Evolutionary conservation across 2,888 invertebrate species (phyloP), one percentile per base, ranked within the genome.

Genomic region (Caenorhabditis wallacei): DNA sequence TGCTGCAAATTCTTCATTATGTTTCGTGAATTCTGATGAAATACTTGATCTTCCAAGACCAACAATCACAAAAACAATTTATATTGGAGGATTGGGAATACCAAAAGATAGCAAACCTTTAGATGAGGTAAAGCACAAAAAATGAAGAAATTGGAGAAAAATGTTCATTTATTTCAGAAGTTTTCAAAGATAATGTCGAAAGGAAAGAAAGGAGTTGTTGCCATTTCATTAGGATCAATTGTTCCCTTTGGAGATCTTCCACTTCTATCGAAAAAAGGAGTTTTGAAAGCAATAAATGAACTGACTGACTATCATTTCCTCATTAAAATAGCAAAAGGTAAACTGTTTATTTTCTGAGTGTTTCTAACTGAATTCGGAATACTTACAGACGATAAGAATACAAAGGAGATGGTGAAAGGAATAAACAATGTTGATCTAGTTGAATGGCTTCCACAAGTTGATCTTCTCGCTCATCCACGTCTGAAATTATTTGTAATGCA

Each of bases 401-500:
- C 87, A 8, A 37, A 35, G 10, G 53, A 79, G n/a, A 51, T 87
- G 16, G 72, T 86, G n/a, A n/a, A 63, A 18, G 75, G 70, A 13
- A 72, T 89, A 26, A 18, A 63, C 7, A 91, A 91, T 64, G 81
- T 90, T 35, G 88, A 90, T 43, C 48, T 90, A 11, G 86, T 89
- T 16, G 57, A 81, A 13, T 91, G 91, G 91, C 72, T 90, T 10
- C 90, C 90, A 16, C 91, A 91, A 80, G 84, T 84, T 11, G 91
- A 90, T 72, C 54, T 91, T n/a, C 74, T 91, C 10, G 89, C 82
- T 1, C 90, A 91, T 79, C 89, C 90, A 8, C 72, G 87, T 10
- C 63, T 90, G 11, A 83, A 86, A 22, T 82, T 91, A 18, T 91
- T 91, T 78, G 87, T 91, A 22, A 89, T 88, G 84, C 91, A 91